Conservation (phyloP, 1,140 invertebrate species). For the Adoxophyes honmai region DNA sequence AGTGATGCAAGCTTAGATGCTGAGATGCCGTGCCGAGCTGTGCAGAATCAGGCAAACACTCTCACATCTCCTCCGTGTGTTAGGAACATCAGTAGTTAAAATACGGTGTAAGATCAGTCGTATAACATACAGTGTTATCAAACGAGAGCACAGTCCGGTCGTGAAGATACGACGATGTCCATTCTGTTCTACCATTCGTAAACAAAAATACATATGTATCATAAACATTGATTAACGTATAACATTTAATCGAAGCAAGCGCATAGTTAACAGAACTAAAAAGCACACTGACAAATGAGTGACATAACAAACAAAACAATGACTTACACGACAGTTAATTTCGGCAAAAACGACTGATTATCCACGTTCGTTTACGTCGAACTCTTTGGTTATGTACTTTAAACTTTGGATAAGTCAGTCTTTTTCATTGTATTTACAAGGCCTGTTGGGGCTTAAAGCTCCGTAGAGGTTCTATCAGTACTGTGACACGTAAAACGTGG, state of each 20-base stretch:
- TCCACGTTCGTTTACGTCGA: conserved; percentile 49
- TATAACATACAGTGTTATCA: conserved; percentile 4
- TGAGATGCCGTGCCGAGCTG: conserved; percentile 27
- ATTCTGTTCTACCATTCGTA: conserved; percentile 17
- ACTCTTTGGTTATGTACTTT: conserved; percentile 59
- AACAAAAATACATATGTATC: conserved; percentile 31
- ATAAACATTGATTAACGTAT: conserved; percentile 28
- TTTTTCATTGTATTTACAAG: conserved; percentile 70
- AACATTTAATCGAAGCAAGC: conserved; percentile 66
- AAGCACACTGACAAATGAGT: conserved; percentile 73
- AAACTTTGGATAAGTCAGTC: conserved; percentile 72
- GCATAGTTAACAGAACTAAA: conserved; percentile 58
- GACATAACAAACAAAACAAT: conserved; percentile 74
- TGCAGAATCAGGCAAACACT: conserved; percentile 9
- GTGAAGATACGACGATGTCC: conserved; percentile 9
- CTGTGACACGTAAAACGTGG: conserved; percentile 80
- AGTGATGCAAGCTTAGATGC: conserved; percentile 38
- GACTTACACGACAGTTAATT: conserved; percentile 72
- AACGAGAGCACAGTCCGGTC: conserved; percentile 6
- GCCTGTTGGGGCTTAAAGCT: conserved; percentile 43
- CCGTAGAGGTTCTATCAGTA: conserved; percentile 65
- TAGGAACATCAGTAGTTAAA: neutral
- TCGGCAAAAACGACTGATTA: conserved; percentile 62
- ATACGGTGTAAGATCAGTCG: neutral
- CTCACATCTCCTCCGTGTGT: neutral